Conservation (phyloP, 2,888 invertebrate genomes). For the Automeris io region DNA sequence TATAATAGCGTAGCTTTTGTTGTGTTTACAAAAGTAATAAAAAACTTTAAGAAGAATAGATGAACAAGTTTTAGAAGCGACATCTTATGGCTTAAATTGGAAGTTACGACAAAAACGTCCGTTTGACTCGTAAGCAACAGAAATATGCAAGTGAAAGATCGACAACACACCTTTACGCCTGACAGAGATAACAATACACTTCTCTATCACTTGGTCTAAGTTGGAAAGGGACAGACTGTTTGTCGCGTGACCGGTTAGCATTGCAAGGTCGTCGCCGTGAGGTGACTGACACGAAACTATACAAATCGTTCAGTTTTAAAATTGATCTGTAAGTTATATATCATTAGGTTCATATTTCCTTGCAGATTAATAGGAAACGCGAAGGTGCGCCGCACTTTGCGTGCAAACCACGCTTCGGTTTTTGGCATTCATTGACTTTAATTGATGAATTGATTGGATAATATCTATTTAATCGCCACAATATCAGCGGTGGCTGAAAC, state of each 20-base stretch:
- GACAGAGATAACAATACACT: constrained; percentile 29
- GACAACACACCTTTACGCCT: constrained; percentile 28
- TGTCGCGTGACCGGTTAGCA: constrained; percentile 68
- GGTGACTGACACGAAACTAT: constrained; percentile 58
- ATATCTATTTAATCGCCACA: constrained; percentile 32
- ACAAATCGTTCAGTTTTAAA: constrained; percentile 7
- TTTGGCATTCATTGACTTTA: constrained; percentile 52
- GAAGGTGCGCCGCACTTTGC: constrained; percentile 42
- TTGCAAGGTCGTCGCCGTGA: constrained; percentile 69
- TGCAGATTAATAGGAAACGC: not conserved
- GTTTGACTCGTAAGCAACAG: constrained; percentile 23
- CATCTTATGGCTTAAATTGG: constrained; percentile 21
- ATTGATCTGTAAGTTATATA: constrained; percentile 8
- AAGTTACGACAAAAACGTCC: constrained; percentile 31
- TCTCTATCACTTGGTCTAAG: constrained; percentile 18
- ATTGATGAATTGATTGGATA: constrained; percentile 20
- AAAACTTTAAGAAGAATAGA: not conserved
- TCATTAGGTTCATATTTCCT: constrained; percentile 14
- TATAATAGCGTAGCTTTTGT: no score
- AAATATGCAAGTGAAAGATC: constrained; percentile 28
- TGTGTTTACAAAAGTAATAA: no score
- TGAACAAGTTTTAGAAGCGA: constrained; percentile 12
- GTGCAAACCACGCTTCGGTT: constrained; percentile 55
- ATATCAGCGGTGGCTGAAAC: constrained; percentile 13
- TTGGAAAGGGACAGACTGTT: constrained; percentile 33